phyloP scores from a whole-genome alignment of 2,797 vertebrate genomes.

The Sebastes taczanowskii region DNA sequence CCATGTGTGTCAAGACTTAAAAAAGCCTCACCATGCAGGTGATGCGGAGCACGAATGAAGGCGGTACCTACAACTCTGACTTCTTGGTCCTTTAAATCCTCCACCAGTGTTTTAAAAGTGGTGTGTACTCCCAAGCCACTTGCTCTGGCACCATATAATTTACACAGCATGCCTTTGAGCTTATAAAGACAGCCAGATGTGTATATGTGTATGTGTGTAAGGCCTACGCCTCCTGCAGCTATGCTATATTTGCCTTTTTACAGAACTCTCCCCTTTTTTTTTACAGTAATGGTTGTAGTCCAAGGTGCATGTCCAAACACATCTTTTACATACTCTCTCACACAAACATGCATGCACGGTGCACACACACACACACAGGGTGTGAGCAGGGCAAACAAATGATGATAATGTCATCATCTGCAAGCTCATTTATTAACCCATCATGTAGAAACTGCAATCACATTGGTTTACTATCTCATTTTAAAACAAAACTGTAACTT shows the following conservation, averaged over 20 bases:
- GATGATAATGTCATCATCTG: slow-evolving; percentile 33
- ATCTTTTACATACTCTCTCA: slow-evolving; percentile 55
- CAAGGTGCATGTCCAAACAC: slow-evolving; percentile 72
- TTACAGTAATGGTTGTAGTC: slow-evolving; percentile 56
- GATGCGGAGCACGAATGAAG: slow-evolving; percentile 19
- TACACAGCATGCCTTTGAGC: slow-evolving; percentile 77
- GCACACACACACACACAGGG: slow-evolving; percentile 17
- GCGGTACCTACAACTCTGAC: slow-evolving; percentile 24
- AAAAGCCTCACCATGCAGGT: neutral
- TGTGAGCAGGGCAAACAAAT: slow-evolving; percentile 17
- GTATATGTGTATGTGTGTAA: slow-evolving; percentile 25
- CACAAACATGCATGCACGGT: slow-evolving; percentile 41
- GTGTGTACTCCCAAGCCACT: slow-evolving; percentile 70
- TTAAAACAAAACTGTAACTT: no score
- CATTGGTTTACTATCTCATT: no score
- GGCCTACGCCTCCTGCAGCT: slow-evolving; percentile 71
- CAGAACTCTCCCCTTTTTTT: slow-evolving; percentile 47
- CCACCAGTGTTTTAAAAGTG: slow-evolving; percentile 61
- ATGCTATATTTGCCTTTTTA: slow-evolving; percentile 73
- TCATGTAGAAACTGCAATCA: neutral
- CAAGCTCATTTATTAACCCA: neutral
- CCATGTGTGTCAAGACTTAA: neutral
- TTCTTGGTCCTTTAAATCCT: slow-evolving; percentile 57
- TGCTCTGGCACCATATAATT: slow-evolving; percentile 77
- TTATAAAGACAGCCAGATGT: slow-evolving; percentile 82